A percentile compares a stretch with the other conserved stretches of the same genome.
These are phyloP conservation scores for Heterocephalus glaber DNA, from an alignment of 2,113 vertebrate species.

Conservation along the genomic window DNA sequence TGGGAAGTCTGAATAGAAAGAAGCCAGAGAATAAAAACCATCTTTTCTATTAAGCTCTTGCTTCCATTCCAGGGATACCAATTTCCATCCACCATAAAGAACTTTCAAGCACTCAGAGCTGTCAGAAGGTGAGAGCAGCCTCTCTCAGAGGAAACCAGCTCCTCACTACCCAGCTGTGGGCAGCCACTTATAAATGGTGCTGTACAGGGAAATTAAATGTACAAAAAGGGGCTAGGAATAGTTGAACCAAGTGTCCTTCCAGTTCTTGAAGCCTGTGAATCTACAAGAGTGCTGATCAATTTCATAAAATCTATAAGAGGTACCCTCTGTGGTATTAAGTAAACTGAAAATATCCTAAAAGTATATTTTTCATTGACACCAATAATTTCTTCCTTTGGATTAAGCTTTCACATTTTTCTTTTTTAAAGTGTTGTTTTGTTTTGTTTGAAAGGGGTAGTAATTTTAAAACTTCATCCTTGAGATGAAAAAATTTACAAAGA, in stretches of 20 bases:
- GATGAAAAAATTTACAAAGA: neutral
- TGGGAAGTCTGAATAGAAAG: slow-evolving; percentile 41
- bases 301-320: neutral
- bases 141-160: neutral
- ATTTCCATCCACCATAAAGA: neutral
- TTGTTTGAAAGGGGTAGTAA: neutral
- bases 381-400: neutral
- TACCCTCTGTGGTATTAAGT: neutral
- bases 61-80: neutral
- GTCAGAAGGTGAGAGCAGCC: neutral
- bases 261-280: neutral
- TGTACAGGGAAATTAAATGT: neutral
- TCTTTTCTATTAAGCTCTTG: neutral
- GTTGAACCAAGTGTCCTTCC: neutral
- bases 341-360: neutral
- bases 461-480: neutral
- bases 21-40: neutral
- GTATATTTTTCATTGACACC: neutral
- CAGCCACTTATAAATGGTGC: neutral
- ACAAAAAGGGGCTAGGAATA: neutral
- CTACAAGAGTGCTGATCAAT: neutral
- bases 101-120: neutral
- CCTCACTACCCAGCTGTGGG: neutral
- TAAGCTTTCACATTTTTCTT: neutral
- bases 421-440: neutral